phyloP scores from a whole-genome alignment of 1,140 invertebrate species.

The Monomorium pharaonis region DNA sequence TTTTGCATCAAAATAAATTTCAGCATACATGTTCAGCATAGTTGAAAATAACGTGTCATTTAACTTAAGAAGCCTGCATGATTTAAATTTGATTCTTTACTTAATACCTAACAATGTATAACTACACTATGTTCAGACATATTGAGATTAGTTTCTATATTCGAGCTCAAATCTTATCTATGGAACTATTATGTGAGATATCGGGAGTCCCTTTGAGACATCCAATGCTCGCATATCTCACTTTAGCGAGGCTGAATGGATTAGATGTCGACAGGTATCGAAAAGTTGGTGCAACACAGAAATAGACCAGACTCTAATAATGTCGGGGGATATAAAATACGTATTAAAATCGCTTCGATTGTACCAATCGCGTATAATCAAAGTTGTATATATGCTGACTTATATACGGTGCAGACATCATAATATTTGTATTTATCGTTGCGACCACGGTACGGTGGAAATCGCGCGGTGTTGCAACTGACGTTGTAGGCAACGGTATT shows the following conservation, averaged over 20 bases:
- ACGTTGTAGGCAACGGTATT: background rate
- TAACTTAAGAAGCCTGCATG: too few species aligned
- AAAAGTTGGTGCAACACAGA: background rate
- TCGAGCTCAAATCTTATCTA: conserved; percentile 31
- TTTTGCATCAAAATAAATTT: too few species aligned
- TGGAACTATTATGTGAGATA: background rate
- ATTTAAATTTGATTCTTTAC: too few species aligned
- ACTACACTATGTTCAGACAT: background rate
- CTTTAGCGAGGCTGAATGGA: conserved; percentile 22
- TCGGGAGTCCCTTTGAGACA: conserved; percentile 1
- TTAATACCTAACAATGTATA: too few species aligned
- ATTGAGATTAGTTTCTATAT: conserved; percentile 24
- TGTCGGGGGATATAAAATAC: background rate
- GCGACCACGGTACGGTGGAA: background rate
- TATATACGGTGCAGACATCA: background rate
- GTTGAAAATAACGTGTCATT: too few species aligned
- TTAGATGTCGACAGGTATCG: conserved; percentile 2
- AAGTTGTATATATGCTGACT: background rate
- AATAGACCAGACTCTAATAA: background rate
- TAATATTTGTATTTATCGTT: background rate
- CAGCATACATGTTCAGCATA: too few species aligned
- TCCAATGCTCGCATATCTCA: conserved; percentile 26
- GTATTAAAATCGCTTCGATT: background rate
- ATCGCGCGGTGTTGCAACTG: background rate
- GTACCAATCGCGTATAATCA: background rate